These are phyloP conservation scores for Rousettus leschenaultii DNA, from an alignment of 2,113 vertebrate genomes.

Conservation along the genomic window DNA sequence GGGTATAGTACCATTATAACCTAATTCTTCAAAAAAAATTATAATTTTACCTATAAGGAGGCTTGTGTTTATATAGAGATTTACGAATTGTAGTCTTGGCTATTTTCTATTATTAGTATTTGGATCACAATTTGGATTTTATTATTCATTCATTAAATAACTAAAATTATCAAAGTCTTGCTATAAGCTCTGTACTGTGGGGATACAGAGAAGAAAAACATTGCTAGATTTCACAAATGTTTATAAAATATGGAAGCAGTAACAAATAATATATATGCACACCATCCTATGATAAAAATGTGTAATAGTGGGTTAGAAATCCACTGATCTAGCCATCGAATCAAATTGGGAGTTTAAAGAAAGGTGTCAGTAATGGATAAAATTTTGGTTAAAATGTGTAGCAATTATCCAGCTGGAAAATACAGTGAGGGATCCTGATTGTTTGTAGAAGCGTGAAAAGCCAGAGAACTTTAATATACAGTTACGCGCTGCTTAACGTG, in stretches of 20 bases:
- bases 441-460: neutral
- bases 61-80: neutral
- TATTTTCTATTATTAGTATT: conserved; percentile 5
- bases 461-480: neutral
- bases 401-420: neutral
- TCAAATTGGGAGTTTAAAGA: neutral
- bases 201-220: neutral
- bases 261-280: neutral
- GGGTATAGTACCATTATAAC: neutral
- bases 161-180: neutral
- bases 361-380: neutral
- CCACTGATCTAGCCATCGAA: neutral
- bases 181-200: neutral
- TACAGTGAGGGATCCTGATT: neutral
- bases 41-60: neutral
- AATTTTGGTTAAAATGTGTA: neutral
- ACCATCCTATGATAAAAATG: neutral
- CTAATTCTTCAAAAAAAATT: neutral
- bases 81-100: neutral
- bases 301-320: neutral
- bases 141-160: neutral
- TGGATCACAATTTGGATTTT: neutral
- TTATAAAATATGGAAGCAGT: neutral
- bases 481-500: neutral
- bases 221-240: neutral